phyloP scores from a whole-genome alignment of 2,888 invertebrate species.

The Hydrotaea diabolus region DNA sequence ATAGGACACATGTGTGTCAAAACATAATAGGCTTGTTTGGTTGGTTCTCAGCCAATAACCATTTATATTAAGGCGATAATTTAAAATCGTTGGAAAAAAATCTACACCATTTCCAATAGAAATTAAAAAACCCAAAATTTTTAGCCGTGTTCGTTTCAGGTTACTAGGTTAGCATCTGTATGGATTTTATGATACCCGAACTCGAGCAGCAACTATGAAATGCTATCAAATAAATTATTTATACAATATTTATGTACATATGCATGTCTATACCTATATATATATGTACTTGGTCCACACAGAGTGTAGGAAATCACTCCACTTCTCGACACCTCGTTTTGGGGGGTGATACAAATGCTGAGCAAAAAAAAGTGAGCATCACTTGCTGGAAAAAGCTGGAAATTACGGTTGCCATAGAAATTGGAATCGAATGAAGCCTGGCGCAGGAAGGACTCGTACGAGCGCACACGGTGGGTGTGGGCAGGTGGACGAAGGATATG shows the following conservation, averaged over 20 bases:
- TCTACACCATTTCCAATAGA: too few species aligned
- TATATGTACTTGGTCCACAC: too few species aligned
- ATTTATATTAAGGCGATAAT: too few species aligned
- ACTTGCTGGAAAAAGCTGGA: conserved; percentile 60
- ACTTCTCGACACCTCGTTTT: not conserved
- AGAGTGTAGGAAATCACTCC: too few species aligned
- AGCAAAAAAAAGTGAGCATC: too few species aligned
- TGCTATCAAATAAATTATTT: conserved; percentile 77
- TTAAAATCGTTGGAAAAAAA: too few species aligned
- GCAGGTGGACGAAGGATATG: not conserved
- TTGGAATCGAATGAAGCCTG: not conserved
- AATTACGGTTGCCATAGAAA: conserved; percentile 52
- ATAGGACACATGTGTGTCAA: too few species aligned
- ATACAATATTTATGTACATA: conserved; percentile 36
- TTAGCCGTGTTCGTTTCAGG: too few species aligned
- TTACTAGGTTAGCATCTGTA: too few species aligned
- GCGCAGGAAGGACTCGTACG: conserved; percentile 9
- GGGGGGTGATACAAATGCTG: not conserved
- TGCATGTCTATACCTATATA: not conserved
- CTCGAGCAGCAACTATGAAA: conserved; percentile 69
- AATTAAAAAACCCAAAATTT: too few species aligned
- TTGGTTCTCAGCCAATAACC: too few species aligned
- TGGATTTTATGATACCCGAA: conserved; percentile 67
- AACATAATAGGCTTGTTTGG: too few species aligned
- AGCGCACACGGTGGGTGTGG: not conserved